Conservation (phyloP, 1,140 invertebrate species). For the Saccostrea echinata region DNA sequence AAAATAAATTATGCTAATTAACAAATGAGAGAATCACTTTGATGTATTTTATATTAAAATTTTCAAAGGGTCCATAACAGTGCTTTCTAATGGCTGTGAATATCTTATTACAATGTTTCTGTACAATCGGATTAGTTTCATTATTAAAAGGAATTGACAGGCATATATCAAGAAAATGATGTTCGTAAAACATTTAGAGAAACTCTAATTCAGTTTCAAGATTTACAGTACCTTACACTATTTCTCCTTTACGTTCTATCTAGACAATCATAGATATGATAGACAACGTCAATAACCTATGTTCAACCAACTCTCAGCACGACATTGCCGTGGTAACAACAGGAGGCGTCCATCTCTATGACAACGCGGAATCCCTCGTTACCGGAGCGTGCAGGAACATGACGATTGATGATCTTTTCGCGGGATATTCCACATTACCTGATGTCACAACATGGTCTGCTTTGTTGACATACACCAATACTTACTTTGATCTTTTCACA, state of each 20-base stretch:
- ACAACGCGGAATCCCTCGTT: background rate
- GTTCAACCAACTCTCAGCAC: background rate
- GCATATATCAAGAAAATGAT: no score
- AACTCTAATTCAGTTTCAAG: no score
- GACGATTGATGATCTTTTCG: background rate
- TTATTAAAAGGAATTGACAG: no score
- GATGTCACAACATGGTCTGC: background rate
- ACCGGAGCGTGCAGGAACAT: background rate
- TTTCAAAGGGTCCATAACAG: background rate
- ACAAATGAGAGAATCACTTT: no score
- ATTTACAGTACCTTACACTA: background rate
- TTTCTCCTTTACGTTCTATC: background rate
- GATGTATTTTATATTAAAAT: no score
- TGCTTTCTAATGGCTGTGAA: background rate
- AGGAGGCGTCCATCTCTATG: background rate
- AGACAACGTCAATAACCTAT: constrained; percentile 11
- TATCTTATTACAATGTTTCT: background rate
- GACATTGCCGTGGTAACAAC: background rate
- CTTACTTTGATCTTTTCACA: background rate
- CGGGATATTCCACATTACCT: background rate
- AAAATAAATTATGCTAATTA: no score
- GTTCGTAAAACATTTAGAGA: no score
- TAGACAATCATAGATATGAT: constrained; percentile 9
- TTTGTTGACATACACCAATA: background rate
- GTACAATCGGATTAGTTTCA: no score